phyloP scores from a whole-genome alignment of 2,113 vertebrate genomes.

The Daphoenositta chrysoptera region DNA sequence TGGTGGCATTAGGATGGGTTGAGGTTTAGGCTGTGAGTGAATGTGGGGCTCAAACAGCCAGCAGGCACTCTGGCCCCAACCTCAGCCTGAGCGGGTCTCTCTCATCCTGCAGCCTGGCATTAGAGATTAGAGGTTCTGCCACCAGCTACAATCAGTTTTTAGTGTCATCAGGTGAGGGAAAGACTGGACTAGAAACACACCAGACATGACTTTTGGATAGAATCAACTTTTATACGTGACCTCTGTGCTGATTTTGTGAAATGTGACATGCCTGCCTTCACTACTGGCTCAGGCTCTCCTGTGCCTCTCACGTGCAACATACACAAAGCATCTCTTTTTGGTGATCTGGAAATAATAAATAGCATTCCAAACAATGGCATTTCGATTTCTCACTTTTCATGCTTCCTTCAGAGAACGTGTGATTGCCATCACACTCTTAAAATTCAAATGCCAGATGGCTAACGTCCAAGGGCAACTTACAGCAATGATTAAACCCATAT shows the following conservation, averaged over 20 bases:
- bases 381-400: not conserved
- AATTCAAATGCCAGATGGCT: not conserved
- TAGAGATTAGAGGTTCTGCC: not conserved
- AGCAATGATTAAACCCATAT: not conserved
- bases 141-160: not conserved
- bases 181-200: not conserved
- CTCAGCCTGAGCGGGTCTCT: not conserved
- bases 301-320: not conserved
- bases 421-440: not conserved
- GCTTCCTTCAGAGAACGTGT: not conserved
- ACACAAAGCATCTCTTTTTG: not conserved
- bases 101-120: not conserved
- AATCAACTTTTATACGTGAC: not conserved
- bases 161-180: not conserved
- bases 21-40: not conserved
- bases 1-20: not conserved
- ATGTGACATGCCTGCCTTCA: not conserved
- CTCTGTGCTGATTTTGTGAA: not conserved
- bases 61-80: not conserved
- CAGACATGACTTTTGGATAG: not conserved
- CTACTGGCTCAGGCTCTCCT: not conserved
- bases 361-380: not conserved
- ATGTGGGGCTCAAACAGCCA: not conserved
- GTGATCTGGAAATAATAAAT: slow-evolving; percentile 23
- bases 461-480: not conserved